phyloP scores from a whole-genome alignment of 2,113 vertebrate genomes.

The Phalacrocorax aristotelis region DNA sequence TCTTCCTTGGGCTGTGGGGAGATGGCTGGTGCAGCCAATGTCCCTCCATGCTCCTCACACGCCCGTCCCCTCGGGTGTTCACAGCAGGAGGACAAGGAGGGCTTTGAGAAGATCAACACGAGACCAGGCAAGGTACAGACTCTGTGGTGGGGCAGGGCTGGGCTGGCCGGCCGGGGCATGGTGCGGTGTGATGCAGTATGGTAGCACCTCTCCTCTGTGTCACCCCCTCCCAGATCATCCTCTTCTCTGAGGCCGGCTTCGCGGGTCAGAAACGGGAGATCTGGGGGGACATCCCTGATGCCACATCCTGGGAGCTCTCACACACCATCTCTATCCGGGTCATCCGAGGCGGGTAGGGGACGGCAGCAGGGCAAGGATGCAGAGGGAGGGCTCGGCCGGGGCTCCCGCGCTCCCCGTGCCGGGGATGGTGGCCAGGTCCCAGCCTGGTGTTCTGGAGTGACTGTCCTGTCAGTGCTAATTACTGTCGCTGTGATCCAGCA shows the following conservation, averaged over 20 bases:
- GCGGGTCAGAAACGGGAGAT: slow-evolving; percentile 82
- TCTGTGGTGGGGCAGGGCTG: fast-evolving
- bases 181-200: not conserved
- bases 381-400: fast-evolving
- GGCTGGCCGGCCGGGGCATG: fast-evolving
- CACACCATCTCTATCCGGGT: slow-evolving; percentile 86
- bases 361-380: fast-evolving
- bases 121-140: slow-evolving; percentile 90
- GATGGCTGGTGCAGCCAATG: not conserved
- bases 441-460: not conserved
- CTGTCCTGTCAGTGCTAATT: not conserved
- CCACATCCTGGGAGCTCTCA: slow-evolving; percentile 82
- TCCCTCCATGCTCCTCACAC: not conserved
- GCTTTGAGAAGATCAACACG: slow-evolving; percentile 84
- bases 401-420: fast-evolving
- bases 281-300: slow-evolving; percentile 77
- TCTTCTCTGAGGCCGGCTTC: slow-evolving; percentile 83
- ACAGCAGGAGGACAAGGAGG: slow-evolving; percentile 76
- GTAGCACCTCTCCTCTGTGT: not conserved
- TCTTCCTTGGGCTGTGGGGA: not conserved
- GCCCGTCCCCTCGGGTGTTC: not conserved
- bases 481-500: not conserved
- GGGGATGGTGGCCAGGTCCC: not conserved
- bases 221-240: slow-evolving; percentile 77
- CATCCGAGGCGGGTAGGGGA: slow-evolving; percentile 89